Conservation (phyloP, 2,113 vertebrate genomes). For the Micromys minutus region DNA sequence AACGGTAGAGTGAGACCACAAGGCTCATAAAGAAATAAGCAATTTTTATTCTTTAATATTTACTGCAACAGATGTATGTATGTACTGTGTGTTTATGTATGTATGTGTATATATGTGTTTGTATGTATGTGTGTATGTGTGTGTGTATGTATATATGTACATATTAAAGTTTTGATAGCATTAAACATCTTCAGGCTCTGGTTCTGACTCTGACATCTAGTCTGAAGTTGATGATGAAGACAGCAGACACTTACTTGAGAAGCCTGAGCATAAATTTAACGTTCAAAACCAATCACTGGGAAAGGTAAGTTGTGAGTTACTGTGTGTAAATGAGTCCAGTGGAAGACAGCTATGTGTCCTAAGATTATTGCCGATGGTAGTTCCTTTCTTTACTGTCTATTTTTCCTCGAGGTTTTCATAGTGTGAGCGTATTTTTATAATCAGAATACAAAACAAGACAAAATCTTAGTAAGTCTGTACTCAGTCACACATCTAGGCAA, state of each 20-base stretch:
- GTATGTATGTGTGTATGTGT: neutral
- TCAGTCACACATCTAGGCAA: neutral
- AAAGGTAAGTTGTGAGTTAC: neutral
- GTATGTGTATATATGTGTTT: neutral
- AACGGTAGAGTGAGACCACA: too few species aligned
- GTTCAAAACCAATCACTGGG: neutral
- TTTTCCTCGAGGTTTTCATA: conserved; percentile 32
- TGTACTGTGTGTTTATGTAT: neutral
- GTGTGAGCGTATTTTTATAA: conserved; percentile 3
- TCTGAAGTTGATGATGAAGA: conserved; percentile 22
- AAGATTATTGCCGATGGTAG: conserved; percentile 35
- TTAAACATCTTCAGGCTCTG: neutral
- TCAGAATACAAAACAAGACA: conserved; percentile 46
- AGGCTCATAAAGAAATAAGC: too few species aligned
- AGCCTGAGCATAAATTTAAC: neutral
- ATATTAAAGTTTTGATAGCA: neutral
- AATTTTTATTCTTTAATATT: too few species aligned
- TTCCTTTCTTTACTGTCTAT: conserved; percentile 22
- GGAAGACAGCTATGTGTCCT: neutral
- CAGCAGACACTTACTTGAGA: conserved; percentile 43
- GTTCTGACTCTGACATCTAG: conserved; percentile 41
- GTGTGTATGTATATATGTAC: too few species aligned
- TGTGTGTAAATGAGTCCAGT: neutral
- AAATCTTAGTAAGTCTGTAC: neutral
- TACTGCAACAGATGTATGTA: too few species aligned